Evolutionary conservation across 2,797 vertebrate species (phyloP), one percentile per base, ranked within the genome.

Genomic region (Aplochiton taeniatus): DNA sequence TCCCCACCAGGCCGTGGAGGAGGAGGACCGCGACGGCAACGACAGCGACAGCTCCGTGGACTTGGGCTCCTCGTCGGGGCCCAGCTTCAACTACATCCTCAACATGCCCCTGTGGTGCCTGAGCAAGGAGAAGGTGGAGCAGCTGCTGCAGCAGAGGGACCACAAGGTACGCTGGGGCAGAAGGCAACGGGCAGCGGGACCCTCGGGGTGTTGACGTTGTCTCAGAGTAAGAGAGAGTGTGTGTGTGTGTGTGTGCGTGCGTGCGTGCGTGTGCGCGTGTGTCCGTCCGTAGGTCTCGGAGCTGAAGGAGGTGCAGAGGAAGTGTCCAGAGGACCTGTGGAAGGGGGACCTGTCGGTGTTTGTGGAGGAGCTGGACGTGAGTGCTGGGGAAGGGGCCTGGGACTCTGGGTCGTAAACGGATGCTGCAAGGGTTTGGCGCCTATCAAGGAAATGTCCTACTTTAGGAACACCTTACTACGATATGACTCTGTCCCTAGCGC

Each of bases 71-170:
- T 84, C 92, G 4, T 93, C 95, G 18, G 97, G 96, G 65, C 97
- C 97, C 11, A 95, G 97, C 87, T 99, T 98, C 86, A 99, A 99
- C 88, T 99, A 99, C 86, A 98, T 99, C 84, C 93, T 99, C 83
- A 98, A 96, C 87, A 99, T 99, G 97, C 94, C 96, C 69, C 90
- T 99, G 47, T 98, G 97, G 97, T 98, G 94, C 81, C 92, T 99
- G 82, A 93, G 94, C 6, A 99, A 98, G 89, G 97, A 99, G 91
- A 98, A 95, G 82, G 97, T 98, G 85, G 96, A 98, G 1, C 96
- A 96, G 41, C 89, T 99, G 71, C 94, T 99, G 68, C 97, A 95
- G 71, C 96, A 98, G 70, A 94, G 96, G 82, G 97, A 99, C 90
- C 20, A 81, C 14, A 99, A 99, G 95, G 97, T 99, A 89, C 63